Evolutionary conservation across 2,113 vertebrate species (phyloP).

Genomic region (Pterophyllum scalare): DNA sequence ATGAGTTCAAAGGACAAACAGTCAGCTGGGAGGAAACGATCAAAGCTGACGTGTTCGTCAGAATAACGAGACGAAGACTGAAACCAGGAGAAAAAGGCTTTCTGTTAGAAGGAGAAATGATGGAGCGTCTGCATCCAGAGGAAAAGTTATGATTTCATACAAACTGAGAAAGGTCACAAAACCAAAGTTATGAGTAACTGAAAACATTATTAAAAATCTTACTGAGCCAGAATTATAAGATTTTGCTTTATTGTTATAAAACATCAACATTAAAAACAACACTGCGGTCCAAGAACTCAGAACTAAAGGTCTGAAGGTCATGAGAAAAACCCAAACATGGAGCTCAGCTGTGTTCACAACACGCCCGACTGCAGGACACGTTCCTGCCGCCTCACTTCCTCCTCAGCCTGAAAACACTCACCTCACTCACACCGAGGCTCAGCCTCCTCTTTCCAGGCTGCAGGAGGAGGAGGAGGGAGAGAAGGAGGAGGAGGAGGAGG

Average conservation of each 20-base stretch:
- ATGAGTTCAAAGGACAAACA: neutral
- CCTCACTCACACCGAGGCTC: neutral
- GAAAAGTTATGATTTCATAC: too few species aligned
- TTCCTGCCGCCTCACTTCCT: neutral
- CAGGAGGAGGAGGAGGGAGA: too few species aligned
- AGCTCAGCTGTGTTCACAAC: neutral
- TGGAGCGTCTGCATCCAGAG: too few species aligned
- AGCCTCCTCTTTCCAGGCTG: too few species aligned
- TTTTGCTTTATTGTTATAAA: too few species aligned
- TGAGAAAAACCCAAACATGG: neutral
- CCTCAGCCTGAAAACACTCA: neutral
- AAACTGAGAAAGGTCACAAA: neutral
- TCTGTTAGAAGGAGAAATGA: too few species aligned
- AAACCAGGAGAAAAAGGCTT: too few species aligned
- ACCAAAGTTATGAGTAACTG: neutral
- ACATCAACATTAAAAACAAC: too few species aligned
- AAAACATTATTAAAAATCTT: neutral
- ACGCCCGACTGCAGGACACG: neutral
- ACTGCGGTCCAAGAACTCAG: neutral
- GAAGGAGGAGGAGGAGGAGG: too few species aligned
- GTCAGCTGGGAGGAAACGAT: accelerated
- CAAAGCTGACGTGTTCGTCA: too few species aligned
- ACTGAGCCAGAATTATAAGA: neutral
- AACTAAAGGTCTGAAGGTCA: neutral
- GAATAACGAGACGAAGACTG: too few species aligned